phyloP scores from a whole-genome alignment of 2,797 vertebrate genomes.

The Vespertilio murinus region DNA sequence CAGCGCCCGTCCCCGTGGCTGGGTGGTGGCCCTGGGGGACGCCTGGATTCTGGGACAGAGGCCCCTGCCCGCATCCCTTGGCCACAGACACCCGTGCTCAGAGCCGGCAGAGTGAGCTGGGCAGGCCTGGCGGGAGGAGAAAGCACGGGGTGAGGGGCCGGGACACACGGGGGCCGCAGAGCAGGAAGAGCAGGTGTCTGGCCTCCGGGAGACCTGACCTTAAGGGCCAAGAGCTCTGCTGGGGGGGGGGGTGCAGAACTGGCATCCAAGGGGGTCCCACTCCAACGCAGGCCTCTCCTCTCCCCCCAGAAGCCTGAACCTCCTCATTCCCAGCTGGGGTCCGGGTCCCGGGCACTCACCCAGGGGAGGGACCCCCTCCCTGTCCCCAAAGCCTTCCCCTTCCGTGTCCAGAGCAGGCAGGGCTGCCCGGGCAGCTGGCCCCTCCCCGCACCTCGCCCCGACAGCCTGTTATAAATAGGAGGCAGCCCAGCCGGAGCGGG shows the following conservation, averaged over 20 bases:
- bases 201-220: not conserved
- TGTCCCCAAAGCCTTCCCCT: not conserved
- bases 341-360: not conserved
- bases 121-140: not conserved
- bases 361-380: not conserved
- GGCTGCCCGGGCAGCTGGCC: not conserved
- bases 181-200: not conserved
- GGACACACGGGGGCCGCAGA: not conserved
- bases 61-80: not conserved
- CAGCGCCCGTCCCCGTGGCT: not conserved
- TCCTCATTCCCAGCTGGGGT: not conserved
- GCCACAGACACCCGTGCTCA: not conserved
- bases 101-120: not conserved
- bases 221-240: not conserved
- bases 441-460: not conserved
- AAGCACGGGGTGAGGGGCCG: accelerated
- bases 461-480: slow-evolving; percentile 6
- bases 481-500: not conserved
- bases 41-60: not conserved
- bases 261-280: not conserved
- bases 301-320: not conserved
- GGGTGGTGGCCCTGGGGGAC: not conserved
- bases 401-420: not conserved
- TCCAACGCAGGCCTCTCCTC: not conserved
- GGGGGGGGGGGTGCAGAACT: not conserved